Evolutionary conservation across 2,888 invertebrate genomes (phyloP), one percentile per base, ranked within the genome.

Genomic region (Noctuana brunneofusca): DNA sequence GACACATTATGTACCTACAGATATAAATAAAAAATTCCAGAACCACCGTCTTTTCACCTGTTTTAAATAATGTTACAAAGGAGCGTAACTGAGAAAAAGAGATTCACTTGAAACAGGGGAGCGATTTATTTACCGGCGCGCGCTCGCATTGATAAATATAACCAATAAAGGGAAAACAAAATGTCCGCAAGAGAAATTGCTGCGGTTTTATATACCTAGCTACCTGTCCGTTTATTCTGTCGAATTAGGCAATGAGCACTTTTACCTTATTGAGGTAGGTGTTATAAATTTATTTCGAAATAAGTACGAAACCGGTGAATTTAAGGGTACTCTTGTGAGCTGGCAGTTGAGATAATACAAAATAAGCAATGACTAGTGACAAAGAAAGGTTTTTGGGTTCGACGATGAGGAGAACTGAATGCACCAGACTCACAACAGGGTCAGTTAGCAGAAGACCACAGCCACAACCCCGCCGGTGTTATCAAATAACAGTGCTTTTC

Each of bases 151-250:
- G 84, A 86, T 84, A 86, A 86, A 85, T 87, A 84, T 80, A 79
- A 81, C 84, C 82, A 86, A 86, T 87, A 86, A 86, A 85, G 82
- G 79, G 77, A 84, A 43, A 86, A 85, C 83, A 86, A 84, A 86
- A 86, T 82, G 82, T 84, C 84, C 83, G 78, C 79, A 70, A 77
- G 78, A 83, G 78, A 82, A 80, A 85, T 84, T 83, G 83, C 82
- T 79, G 78, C 78, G 81, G 80, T 78, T 69, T 63, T 69, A 74
- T 81, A 77, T 78, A 81, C 76, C 73, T 66, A 48, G 71, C 71
- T 78, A 81, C 76, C 73, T 66, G 54, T 71, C 71, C 71, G 70
- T 75, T 75, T 74, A 63, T 56, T 30, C 55, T 60, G 22, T 35
- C 60, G 60, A 60, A 60, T 60, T 54, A 54, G 20, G 60, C 16